Base-by-base conservation (phyloP, 1,140 invertebrate species). In the Lanistes nyassanus region DNA sequence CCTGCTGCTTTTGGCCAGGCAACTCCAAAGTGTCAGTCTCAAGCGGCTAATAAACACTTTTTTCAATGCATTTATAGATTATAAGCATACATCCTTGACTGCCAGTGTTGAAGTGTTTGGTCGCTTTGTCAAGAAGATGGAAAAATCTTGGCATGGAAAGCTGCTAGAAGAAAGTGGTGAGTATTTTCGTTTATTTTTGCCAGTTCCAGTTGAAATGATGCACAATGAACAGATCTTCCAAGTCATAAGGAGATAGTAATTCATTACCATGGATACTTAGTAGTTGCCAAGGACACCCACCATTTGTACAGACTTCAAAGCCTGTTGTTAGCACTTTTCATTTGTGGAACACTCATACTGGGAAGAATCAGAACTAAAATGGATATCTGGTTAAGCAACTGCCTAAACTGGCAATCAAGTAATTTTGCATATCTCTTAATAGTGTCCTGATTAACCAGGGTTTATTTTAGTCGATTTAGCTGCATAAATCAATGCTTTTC, bases 71-170 rank as follows among this genome's bases (percentile, higher is more conserved):
- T 77, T 77, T 79, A 16, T 92, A 86, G 94, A 95, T 85, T 94
- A 93, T 81, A 94, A 94, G 77, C 94, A 94, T 87, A 96, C 95
- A 0, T 93, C 93, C 77, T 87, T 96, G 69, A 92, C 92, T 67
- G 92, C 93, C 78, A 90, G 92, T 13, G 88, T 95, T 0, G 91
- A 91, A 60, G 85, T 94, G 7, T 95, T 95, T 87, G 92, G 93
- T 81, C 92, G 94, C 83, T 95, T 95, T 86, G 80, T 95, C 16
- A 89, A 92, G 64, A 90, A 91, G 47, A 80, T 95, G 31, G 87
- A 88, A 74, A 79, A 76, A n/a, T 80, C 82, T 4, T 85, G 86
- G 84, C 82, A 81, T 76, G 86, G 86, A 62, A 86, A 83, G 71
- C 53, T 84, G 13, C 79, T 85, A 67, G 82, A 87, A 79, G 82